A percentile compares a stretch with the other conserved stretches of the same genome.
phyloP scores from a whole-genome alignment of 2,797 vertebrate species.

The Oreortyx pictus region DNA sequence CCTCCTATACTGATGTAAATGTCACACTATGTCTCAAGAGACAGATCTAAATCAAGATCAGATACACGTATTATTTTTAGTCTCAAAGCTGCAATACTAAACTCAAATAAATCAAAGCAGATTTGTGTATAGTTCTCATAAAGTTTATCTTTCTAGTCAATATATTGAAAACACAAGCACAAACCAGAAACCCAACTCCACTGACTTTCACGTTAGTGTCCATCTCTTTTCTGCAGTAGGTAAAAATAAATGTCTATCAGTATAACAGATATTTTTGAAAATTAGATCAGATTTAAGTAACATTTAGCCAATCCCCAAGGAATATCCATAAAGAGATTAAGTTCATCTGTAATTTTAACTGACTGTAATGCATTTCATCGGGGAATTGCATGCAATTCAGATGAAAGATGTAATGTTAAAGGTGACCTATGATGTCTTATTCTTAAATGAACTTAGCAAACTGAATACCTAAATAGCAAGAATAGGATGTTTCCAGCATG shows the following conservation, averaged over 20 bases:
- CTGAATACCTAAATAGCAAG: neutral
- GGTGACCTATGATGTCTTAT: neutral
- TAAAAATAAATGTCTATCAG: constrained; percentile 45
- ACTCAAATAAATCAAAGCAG: constrained; percentile 71
- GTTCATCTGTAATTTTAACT: constrained; percentile 15
- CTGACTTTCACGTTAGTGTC: constrained; percentile 6
- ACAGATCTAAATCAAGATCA: constrained; percentile 75
- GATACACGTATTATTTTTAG: constrained; percentile 71
- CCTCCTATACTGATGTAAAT: constrained; percentile 53
- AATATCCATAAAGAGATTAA: constrained; percentile 37
- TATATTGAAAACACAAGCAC: constrained; percentile 58
- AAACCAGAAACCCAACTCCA: constrained; percentile 40
- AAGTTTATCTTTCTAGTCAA: constrained; percentile 68
- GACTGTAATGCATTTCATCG: constrained; percentile 20
- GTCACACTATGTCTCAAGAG: constrained; percentile 32
- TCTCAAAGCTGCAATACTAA: constrained; percentile 64
- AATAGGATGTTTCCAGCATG: neutral
- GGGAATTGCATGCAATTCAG: constrained; percentile 16
- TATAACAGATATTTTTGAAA: constrained; percentile 28
- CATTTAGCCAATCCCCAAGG: constrained; percentile 36
- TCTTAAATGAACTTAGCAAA: constrained; percentile 6
- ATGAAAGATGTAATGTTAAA: constrained; percentile 23
- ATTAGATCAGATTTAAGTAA: constrained; percentile 44
- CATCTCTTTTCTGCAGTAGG: constrained; percentile 20
- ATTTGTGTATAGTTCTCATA: constrained; percentile 43